phyloP scores from a whole-genome alignment of 2,888 invertebrate species.

The Trachelus stipa region DNA sequence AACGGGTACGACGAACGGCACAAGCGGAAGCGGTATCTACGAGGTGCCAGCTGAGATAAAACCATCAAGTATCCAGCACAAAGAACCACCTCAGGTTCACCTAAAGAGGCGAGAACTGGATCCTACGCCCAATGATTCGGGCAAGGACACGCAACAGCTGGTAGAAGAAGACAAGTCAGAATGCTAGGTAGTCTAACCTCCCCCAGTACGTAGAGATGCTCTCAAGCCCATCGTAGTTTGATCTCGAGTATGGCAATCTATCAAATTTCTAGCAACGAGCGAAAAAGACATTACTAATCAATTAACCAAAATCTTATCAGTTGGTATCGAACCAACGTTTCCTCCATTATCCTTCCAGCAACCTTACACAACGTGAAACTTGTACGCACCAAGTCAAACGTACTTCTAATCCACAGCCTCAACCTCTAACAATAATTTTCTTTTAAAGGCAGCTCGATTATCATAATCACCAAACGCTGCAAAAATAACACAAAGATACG shows the following conservation, averaged over 20 bases:
- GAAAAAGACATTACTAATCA: background rate
- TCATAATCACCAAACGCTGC: background rate
- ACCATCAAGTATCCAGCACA: constrained; percentile 85
- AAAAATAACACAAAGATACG: background rate
- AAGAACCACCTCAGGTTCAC: constrained; percentile 79
- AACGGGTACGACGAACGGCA: constrained; percentile 71
- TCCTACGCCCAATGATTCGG: constrained; percentile 85
- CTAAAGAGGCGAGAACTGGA: constrained; percentile 83
- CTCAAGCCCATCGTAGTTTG: constrained; percentile 45
- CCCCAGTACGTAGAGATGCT: constrained; percentile 26
- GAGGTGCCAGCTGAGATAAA: constrained; percentile 85
- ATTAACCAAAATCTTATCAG: background rate
- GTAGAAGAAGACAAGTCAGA: constrained; percentile 87
- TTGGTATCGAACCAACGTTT: background rate
- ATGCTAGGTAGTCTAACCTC: constrained; percentile 51
- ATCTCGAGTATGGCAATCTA: constrained; percentile 29
- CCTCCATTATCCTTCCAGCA: background rate
- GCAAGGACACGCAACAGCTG: constrained; percentile 90
- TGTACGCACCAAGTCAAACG: background rate
- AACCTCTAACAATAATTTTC: background rate
- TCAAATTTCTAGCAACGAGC: background rate
- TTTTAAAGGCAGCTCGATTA: background rate
- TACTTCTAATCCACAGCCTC: background rate
- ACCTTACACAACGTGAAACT: background rate
- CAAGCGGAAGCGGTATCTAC: constrained; percentile 79